Percentiles rank a stretch among this genome's conserved stretches.
Conservation (phyloP, 1,140 invertebrate species). For the Atta colombica region DNA sequence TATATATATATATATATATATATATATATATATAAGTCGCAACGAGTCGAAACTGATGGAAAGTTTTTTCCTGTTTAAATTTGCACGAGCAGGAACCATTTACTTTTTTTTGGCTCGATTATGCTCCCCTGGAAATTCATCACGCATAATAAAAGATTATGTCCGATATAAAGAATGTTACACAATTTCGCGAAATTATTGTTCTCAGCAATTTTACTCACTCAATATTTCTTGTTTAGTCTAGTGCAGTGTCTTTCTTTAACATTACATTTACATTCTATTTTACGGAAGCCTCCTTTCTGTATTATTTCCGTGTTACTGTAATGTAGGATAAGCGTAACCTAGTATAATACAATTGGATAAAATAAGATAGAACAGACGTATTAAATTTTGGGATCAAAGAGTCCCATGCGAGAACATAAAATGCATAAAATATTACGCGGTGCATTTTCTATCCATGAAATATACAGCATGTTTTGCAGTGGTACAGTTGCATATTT, state of each 20-base stretch:
- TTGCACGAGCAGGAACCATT: conserved; percentile 63
- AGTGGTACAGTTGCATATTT: conserved; percentile 9
- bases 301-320: conserved; percentile 12
- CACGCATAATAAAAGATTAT: conserved; percentile 40
- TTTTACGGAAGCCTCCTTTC: neutral
- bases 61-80: conserved; percentile 73
- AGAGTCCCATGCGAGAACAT: neutral
- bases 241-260: neutral
- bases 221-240: neutral
- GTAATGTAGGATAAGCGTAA: neutral
- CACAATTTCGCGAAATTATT: conserved; percentile 41
- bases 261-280: conserved; percentile 28
- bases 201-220: neutral
- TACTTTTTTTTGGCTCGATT: neutral
- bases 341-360: conserved; percentile 27
- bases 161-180: neutral
- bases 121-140: conserved; percentile 8
- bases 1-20: no score
- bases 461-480: conserved; percentile 14
- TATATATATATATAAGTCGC: neutral
- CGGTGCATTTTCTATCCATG: conserved; percentile 6
- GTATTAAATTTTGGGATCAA: conserved; percentile 51
- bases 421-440: conserved; percentile 20
- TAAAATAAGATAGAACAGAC: conserved; percentile 16
- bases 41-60: conserved; percentile 24